Conservation (phyloP, 2,113 vertebrate genomes). For the Ramphastos sulfuratus region DNA sequence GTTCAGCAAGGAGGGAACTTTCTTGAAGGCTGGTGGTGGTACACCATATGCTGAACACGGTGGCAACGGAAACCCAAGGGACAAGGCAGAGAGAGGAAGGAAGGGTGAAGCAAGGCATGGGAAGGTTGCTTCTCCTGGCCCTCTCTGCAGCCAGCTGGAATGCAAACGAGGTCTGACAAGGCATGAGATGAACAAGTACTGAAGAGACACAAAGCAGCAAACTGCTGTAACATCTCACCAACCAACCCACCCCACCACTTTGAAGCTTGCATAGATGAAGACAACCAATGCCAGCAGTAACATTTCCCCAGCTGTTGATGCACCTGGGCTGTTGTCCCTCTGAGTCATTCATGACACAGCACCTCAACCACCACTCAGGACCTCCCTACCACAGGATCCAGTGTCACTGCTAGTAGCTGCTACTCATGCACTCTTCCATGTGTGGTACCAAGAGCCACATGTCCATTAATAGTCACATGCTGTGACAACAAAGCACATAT, state of each 20-base stretch:
- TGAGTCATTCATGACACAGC: neutral
- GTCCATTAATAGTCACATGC: fast-evolving
- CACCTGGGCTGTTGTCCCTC: neutral
- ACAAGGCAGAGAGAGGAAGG: neutral
- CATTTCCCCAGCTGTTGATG: neutral
- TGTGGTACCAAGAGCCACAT: fast-evolving
- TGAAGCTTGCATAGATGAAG: neutral
- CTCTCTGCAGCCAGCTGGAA: neutral
- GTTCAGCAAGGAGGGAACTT: neutral
- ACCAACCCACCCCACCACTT: neutral
- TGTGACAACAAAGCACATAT: fast-evolving
- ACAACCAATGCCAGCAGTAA: neutral
- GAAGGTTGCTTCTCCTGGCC: neutral
- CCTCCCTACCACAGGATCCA: fast-evolving
- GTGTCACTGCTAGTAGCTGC: fast-evolving
- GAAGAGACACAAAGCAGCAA: neutral
- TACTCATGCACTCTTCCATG: fast-evolving
- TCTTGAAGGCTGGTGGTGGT: neutral
- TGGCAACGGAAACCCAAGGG: neutral
- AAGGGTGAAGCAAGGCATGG: fast-evolving
- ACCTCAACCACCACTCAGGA: neutral
- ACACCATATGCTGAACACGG: fast-evolving
- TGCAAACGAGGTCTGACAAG: fast-evolving
- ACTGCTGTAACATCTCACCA: neutral
- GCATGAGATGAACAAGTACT: neutral